Evolutionary conservation across 2,888 invertebrate genomes (phyloP).

Genomic region (Smittia sp.): DNA sequence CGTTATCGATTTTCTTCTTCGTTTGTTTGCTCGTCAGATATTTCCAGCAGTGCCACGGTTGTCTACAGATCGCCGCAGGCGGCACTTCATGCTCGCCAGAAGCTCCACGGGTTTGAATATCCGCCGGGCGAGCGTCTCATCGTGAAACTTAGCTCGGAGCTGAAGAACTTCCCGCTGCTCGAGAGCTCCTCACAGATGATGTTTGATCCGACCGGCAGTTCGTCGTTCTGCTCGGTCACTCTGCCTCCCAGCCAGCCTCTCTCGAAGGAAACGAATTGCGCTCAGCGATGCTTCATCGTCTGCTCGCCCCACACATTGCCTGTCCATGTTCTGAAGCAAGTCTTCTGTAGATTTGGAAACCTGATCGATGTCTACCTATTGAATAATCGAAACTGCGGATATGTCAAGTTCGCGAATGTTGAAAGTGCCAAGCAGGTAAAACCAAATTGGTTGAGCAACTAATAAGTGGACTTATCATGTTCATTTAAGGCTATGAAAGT

Average conservation of each 20-base stretch:
- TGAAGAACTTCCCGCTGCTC: conserved; percentile 12
- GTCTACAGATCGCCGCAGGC: conserved; percentile 69
- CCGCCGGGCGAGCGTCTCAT: conserved; percentile 73
- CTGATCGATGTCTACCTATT: conserved; percentile 87
- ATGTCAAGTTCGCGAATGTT: conserved; percentile 77
- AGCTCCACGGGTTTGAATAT: conserved; percentile 88
- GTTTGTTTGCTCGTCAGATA: conserved; percentile 2
- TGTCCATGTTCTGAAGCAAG: conserved; percentile 76
- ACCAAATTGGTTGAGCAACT: background rate
- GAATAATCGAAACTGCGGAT: conserved; percentile 87
- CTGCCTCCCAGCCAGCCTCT: conserved; percentile 71
- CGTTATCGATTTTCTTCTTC: background rate
- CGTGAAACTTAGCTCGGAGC: conserved; percentile 44
- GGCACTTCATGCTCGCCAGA: conserved; percentile 66
- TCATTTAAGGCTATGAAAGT: conserved; percentile 51
- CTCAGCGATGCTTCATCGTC: conserved; percentile 66
- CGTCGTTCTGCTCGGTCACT: conserved; percentile 61
- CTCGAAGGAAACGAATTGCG: conserved; percentile 66
- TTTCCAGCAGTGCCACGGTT: conserved; percentile 59
- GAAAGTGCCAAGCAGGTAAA: conserved; percentile 61
- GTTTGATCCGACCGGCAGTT: conserved; percentile 45
- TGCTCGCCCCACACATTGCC: conserved; percentile 55
- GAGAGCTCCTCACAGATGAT: conserved; percentile 48
- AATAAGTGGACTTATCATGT: conserved; percentile 42
- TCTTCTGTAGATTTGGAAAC: conserved; percentile 87